Base-by-base conservation (phyloP, 2,797 vertebrate genomes). In the Onychomys arenicola region DNA sequence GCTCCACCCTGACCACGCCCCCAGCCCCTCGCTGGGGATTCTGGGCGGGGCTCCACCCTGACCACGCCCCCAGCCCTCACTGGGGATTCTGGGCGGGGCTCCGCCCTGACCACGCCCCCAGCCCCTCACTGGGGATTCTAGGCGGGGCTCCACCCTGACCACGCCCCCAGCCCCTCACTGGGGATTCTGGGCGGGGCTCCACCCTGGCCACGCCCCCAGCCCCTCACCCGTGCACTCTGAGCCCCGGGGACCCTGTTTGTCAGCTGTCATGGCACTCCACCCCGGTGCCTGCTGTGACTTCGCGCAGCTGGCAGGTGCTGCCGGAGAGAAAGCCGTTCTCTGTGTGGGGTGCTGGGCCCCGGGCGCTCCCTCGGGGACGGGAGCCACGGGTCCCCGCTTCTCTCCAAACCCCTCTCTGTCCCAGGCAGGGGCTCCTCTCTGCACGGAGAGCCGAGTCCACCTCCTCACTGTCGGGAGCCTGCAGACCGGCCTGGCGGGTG, bases 381-480 rank as follows among this genome's bases (percentile, higher is more conserved):
- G 77, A 57, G 11, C 23, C 4, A 3, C 21, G 55, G 43, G 69
- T 73, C 73, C 89, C 16, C 6, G 75, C 43, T 57, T 84, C 6
- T 57, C n/a, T 40, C 40, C 59, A 14, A 65, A 98, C 94, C 69
- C 40, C 61, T 84, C 73, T 86, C 57, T 29, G 16, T 69, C 57
- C 4, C 83, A 86, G 75, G 80, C 27, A 16, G 57, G 23, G 52
- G 40, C 46, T 89, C 69, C 43, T 43, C 37, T 34, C 27, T 1
- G 1, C 34, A 40, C 57, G 0, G 34, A 91, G 55, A 21, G 32
- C 8, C 77, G 76, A 0, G 0, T 96, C 89, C 73, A 4, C 32
- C n/a, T 95, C 32, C 85, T 98, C 73, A 67, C 55, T 6, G 97
- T 80, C 2, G 96, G 97, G n/a, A 89, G 89, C 19, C 96, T 98